Conservation (phyloP, 2,113 vertebrate genomes). For the Anguilla rostrata region DNA sequence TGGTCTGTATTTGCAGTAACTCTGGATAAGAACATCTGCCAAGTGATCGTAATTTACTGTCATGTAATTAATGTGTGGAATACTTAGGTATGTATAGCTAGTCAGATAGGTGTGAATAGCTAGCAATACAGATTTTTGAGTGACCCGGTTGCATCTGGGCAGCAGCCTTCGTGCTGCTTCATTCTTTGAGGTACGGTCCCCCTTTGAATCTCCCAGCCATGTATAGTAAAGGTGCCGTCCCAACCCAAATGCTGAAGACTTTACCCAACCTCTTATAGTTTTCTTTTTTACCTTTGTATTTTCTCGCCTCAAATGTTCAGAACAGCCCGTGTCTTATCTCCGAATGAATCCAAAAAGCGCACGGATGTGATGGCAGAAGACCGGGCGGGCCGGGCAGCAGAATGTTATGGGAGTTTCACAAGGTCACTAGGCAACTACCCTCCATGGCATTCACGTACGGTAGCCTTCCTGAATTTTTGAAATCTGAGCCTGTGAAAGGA, state of each 20-base stretch:
- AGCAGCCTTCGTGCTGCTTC: slow-evolving; percentile 43
- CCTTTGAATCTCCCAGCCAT: slow-evolving; percentile 66
- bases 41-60: too few relatives aligned
- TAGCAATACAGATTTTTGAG: too few relatives aligned
- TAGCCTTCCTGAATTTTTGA: not conserved
- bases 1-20: too few relatives aligned
- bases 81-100: too few relatives aligned
- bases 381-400: not conserved
- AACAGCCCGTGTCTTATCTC: slow-evolving; percentile 54
- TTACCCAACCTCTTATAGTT: slow-evolving; percentile 69
- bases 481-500: not conserved
- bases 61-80: too few relatives aligned
- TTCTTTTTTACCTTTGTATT: slow-evolving; percentile 41
- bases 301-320: slow-evolving; percentile 64
- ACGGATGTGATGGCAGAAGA: too few relatives aligned
- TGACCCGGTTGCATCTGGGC: not conserved
- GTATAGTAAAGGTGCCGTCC: slow-evolving; percentile 41
- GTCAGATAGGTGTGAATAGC: too few relatives aligned
- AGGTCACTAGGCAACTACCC: not conserved
- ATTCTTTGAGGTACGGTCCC: slow-evolving; percentile 47
- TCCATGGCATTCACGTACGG: not conserved
- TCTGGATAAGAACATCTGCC: too few relatives aligned
- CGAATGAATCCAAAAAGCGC: slow-evolving; percentile 63
- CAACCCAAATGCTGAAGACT: slow-evolving; percentile 51
- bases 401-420: not conserved